Evolutionary conservation across 2,113 vertebrate genomes (phyloP), one percentile per base, ranked within the genome.

Genomic region (Perca fluviatilis): DNA sequence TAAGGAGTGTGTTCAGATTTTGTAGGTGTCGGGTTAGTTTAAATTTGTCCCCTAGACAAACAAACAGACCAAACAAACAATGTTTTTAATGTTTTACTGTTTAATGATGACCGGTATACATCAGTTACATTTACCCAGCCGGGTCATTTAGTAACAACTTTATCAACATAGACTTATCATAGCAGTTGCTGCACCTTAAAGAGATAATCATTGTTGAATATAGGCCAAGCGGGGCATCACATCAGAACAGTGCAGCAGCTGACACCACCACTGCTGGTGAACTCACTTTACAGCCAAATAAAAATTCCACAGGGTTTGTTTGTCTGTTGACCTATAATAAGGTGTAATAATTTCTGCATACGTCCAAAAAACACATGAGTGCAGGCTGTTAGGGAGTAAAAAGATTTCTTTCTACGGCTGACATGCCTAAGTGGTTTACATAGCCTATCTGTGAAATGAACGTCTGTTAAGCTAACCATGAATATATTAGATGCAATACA

Each of bases 91-190:
- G 18, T 27, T 80, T 81, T 79, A 86, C 57, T 67, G 49, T 77
- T 88, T 81, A 69, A 57, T 81, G 72, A 70, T 57, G 53, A 58
- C 68, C 66, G 15, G 77, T 70, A 64, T 56, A 77, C 57, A 80
- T 49, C 62, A 68, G 63, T 66, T 57, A 83, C 64, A 73, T 82
- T 75, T 69, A 68, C 30, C 66, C 43, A 69, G 67, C 50, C 57
- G 53, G 61, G 58, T 92, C 81, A 92, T 75, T 93, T 76, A 92
- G 87, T 93, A 91, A 93, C 90, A 57, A 70, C 57, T 71, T 83
- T 90, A 93, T 93, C 90, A 68, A 78, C 88, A 79, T 84, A 80
- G 74, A 81, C 43, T 93, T 93, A 91, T 93, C 89, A 27, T 5
- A 43, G 36, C 58, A 70, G 75, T 79, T 50, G 57, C 27, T 51